Base-by-base conservation (phyloP, 2,888 invertebrate species). In the Sarcophaga rosellei region DNA sequence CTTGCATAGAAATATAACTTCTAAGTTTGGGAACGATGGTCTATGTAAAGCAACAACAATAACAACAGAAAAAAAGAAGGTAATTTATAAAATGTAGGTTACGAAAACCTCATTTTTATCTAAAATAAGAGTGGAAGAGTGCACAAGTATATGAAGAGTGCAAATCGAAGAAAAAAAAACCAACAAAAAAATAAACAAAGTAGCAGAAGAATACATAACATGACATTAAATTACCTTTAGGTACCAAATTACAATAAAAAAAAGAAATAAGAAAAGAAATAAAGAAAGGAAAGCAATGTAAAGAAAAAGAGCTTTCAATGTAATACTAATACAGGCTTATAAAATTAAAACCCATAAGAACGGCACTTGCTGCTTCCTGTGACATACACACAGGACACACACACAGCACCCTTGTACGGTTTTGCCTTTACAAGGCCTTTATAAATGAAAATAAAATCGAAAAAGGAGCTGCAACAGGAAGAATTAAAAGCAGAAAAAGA, bases 1-100 rank as follows among this genome's bases (percentile, higher is more conserved):
- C 35, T 35, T 35, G 35, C 35, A 1, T 35, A 35, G 35, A 35
- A 35, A 35, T 35, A 35, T 10, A 35, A 35, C 35, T 35, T 10
- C 35, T 35, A 35, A 35, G 35, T 35, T 35, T 1, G 53, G 53
- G 3, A 53, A 53, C 15, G 53, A 53, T 53, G 53, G 17, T 53
- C 53, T 53, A 53, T 12, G 15, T 15, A 53, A 53, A 53, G 8
- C 8, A 8, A 35, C 35, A 35, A 35, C 35, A 35, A 8, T 8
- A 35, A 35, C 35, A 35, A 35, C 8, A 35, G 8, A 6, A 35
- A 35, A 35, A 2, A 35, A 35, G 8, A 65, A 83, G 77, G 73
- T 83, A 86, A 86, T 83, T 81, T 86, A 84, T 72, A 84, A 53
- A 86, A 86, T 84, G 47, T 86, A 84, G 86, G 84, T 86, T 86